A percentile compares a stretch with the other conserved stretches of the same genome.
These are phyloP conservation scores for Tipula vernalis DNA, from an alignment of 2,888 invertebrate genomes.

Conservation along the genomic window DNA sequence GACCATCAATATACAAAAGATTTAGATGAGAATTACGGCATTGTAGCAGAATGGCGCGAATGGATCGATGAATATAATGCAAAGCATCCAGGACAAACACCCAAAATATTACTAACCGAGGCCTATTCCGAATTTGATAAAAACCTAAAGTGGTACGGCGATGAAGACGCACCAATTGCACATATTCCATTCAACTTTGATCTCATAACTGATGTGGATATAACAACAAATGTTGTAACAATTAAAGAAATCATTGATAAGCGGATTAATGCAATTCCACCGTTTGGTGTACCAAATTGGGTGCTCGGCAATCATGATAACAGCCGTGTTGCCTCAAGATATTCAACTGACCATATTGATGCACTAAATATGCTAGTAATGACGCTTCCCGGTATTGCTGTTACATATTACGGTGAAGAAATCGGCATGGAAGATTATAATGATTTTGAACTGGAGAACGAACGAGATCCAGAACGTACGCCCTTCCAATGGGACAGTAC, in stretches of 20 bases:
- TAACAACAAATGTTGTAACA: slow-evolving; percentile 36
- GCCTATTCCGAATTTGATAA: slow-evolving; percentile 48
- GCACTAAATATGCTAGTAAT: slow-evolving; percentile 71
- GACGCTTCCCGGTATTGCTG: slow-evolving; percentile 69
- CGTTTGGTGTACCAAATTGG: slow-evolving; percentile 43
- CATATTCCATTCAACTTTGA: slow-evolving; percentile 49
- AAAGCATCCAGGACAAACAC: neutral
- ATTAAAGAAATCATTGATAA: slow-evolving; percentile 37
- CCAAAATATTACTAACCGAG: slow-evolving; percentile 60
- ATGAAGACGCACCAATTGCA: slow-evolving; percentile 38
- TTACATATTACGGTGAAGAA: slow-evolving; percentile 82
- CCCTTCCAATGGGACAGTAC: slow-evolving; percentile 67
- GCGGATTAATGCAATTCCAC: slow-evolving; percentile 44
- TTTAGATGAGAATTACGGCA: slow-evolving; percentile 43
- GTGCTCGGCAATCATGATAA: slow-evolving; percentile 73
- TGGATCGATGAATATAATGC: neutral
- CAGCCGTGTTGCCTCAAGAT: slow-evolving; percentile 52
- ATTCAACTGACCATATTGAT: slow-evolving; percentile 53
- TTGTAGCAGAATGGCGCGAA: slow-evolving; percentile 53
- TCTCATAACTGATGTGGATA: slow-evolving; percentile 38
- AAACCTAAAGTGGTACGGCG: slow-evolving; percentile 50
- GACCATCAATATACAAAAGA: slow-evolving; percentile 51
- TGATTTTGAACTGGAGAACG: slow-evolving; percentile 38
- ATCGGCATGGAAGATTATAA: slow-evolving; percentile 53
- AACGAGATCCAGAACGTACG: slow-evolving; percentile 62